Evolutionary conservation across 2,888 invertebrate genomes (phyloP), one percentile per base, ranked within the genome.

Genomic region (Meandrusa payeni): DNA sequence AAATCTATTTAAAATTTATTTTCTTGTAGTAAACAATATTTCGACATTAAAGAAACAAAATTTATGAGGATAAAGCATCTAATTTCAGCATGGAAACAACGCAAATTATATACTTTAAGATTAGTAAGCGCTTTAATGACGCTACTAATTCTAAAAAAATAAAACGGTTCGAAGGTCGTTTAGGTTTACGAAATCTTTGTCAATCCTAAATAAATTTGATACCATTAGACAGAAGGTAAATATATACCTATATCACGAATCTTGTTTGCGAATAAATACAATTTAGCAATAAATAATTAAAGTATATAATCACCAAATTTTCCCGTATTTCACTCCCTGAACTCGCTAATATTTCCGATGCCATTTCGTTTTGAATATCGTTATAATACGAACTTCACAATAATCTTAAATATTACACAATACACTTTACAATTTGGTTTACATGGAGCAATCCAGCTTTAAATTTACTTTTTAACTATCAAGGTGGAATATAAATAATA

Each of bases 251-350:
- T 15, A 4, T 15, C 2, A 15, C 2, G 15, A 15, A 15, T 3
- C 4, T 15, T 15, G 4, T 15, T 15, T n/a, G n/a, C n/a, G n/a
- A n/a, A n/a, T n/a, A n/a, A n/a, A n/a, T n/a, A n/a, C n/a, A n/a
- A n/a, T n/a, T n/a, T n/a, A n/a, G n/a, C 15, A 15, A 15, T 4
- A 15, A 4, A 15, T 15, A 15, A 15, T 15, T 15, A 15, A 7
- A 34, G 17, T n/a, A 41, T 19, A 54, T 50, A 58, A 47, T 70
- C 75, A 86, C 86, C 79, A 86, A 76, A 68, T 86, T 85, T 46
- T 86, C 86, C 12, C 86, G 75, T 54, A 86, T 76, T 65, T 79
- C 76, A 40, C 54, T 64, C 29, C 69, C 72, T 41, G 74, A 53
- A 55, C 54, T 65, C 36, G 62, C 48, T 54, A 85, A 50, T 31